Percentiles rank a stretch among this genome's conserved stretches.
Conservation (phyloP, 2,797 vertebrate species). For the Oreortyx pictus region DNA sequence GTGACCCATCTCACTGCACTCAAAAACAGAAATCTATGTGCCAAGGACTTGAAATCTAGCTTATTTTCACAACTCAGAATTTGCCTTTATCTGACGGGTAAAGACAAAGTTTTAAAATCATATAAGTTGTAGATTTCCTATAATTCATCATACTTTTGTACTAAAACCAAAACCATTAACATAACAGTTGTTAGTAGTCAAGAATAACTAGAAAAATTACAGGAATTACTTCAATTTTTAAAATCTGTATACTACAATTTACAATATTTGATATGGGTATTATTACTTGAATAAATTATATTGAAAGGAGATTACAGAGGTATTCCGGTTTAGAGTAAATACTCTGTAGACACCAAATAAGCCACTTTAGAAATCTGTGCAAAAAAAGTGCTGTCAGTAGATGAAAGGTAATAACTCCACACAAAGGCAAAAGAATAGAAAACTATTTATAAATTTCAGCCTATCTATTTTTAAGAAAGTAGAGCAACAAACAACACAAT, state of each 20-base stretch:
- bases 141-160: neutral
- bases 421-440: neutral
- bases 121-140: neutral
- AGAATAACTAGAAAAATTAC: neutral
- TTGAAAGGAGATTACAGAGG: conserved; percentile 18
- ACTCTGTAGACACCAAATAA: neutral
- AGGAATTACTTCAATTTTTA: neutral
- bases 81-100: conserved; percentile 64
- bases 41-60: conserved; percentile 42
- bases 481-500: neutral
- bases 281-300: neutral
- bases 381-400: neutral
- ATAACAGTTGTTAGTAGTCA: neutral
- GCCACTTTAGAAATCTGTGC: neutral
- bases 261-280: neutral
- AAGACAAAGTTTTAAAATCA: conserved; percentile 21
- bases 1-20: conserved; percentile 49
- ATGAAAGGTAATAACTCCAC: neutral
- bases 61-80: conserved; percentile 69
- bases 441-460: neutral
- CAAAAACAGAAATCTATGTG: conserved; percentile 52
- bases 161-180: neutral
- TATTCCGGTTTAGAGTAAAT: conserved; percentile 1
- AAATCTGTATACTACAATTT: conserved; percentile 15
- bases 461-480: neutral